Base-by-base conservation (phyloP, 2,113 vertebrate genomes). In the Morone chrysops region DNA sequence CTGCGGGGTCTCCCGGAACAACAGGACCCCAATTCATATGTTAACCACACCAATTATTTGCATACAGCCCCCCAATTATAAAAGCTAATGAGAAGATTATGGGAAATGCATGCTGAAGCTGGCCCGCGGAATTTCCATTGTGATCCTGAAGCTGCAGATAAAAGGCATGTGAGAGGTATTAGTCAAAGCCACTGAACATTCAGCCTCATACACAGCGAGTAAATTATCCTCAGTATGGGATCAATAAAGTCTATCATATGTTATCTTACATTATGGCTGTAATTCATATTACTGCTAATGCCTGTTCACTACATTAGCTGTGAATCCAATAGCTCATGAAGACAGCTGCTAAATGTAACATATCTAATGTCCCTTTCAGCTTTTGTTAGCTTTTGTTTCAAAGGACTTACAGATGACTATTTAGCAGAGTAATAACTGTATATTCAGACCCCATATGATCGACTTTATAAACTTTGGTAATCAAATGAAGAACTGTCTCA, bases 61-160 rank as follows among this genome's bases (percentile, higher is more conserved):
- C 94, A 95, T 95, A 88, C 68, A 73, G 56, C 67, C 73, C 88
- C 82, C 54, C 91, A 92, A 93, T 95, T 95, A 92, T 94, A 91
- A 92, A 93, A 89, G 74, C 87, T 94, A 94, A 95, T 93, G 90
- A 94, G 91, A 85, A 88, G 88, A 93, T 93, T 92, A 93, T 90
- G 87, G 91, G 85, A 87, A 87, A 89, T 63, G 72, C 89, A 76
- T 81, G 88, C 84, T 75, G 73, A 65, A 81, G 81, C 84, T 51
- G 11, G 48, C 82, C 65, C 25, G 25, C 41, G 75, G 84, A 91
- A 90, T 91, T 81, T 85, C 80, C 67, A 89, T 93, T 93, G 93
- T 94, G 86, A 81, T 81, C 66, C 43, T 50, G 62, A 72, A 18
- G 61, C 73, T 38, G 70, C 65, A 67, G 51, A 91, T 81, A 85